Percentiles rank a stretch among this genome's conserved stretches.
phyloP scores from a whole-genome alignment of 2,797 vertebrate genomes.

The Hozukius guyotensis region DNA sequence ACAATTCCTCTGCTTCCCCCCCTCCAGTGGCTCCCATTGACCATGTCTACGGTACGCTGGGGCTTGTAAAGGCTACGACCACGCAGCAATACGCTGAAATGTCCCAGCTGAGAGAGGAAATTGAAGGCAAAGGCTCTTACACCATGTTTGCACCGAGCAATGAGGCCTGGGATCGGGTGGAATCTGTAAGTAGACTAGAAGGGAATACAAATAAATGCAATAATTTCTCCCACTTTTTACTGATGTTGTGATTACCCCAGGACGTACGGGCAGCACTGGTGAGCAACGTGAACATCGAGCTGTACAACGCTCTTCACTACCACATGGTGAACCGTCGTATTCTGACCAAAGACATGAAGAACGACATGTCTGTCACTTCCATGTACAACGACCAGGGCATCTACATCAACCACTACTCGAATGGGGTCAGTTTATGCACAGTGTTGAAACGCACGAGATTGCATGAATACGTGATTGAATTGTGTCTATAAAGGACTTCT shows the following conservation, averaged over 20 bases:
- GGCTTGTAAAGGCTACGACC: constrained; percentile 85
- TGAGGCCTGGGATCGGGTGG: constrained; percentile 90
- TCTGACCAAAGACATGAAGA: constrained; percentile 94
- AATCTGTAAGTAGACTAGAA: constrained; percentile 82
- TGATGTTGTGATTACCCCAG: constrained; percentile 73
- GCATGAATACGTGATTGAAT: neutral
- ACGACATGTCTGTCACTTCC: constrained; percentile 87
- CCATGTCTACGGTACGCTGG: constrained; percentile 91
- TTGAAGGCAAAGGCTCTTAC: constrained; percentile 90
- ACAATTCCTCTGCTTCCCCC: neutral
- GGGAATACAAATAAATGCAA: neutral
- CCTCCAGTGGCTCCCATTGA: constrained; percentile 92
- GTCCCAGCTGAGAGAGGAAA: constrained; percentile 88
- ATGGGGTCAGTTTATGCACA: constrained; percentile 84
- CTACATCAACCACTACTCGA: constrained; percentile 94
- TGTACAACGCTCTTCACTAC: constrained; percentile 90
- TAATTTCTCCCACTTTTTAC: neutral
- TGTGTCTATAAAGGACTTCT: neutral
- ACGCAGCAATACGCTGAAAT: constrained; percentile 88
- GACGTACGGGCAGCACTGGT: constrained; percentile 81
- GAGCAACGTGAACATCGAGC: constrained; percentile 91
- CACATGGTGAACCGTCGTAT: constrained; percentile 93
- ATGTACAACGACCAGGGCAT: constrained; percentile 90
- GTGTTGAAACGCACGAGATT: neutral
- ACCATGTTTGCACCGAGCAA: constrained; percentile 96